These are phyloP conservation scores for Orussus abietinus DNA, from an alignment of 1,140 invertebrate species.

Conservation along the genomic window DNA sequence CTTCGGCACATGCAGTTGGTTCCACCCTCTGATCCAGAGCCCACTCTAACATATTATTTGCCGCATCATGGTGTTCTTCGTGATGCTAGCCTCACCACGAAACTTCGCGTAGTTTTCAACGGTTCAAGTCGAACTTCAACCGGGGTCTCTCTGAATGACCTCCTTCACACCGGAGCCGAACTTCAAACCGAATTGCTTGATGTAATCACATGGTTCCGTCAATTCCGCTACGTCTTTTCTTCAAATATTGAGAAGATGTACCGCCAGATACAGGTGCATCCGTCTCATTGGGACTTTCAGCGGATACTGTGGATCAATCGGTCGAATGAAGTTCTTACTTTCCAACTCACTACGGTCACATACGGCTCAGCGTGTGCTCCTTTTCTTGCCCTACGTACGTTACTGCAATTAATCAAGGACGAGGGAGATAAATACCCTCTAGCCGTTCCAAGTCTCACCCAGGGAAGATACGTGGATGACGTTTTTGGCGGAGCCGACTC, in stretches of 20 bases:
- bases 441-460: conserved; percentile 7
- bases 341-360: conserved; percentile 31
- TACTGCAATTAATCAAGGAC: conserved; percentile 15
- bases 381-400: conserved; percentile 16
- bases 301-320: conserved; percentile 31
- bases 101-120: conserved; percentile 40
- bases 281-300: conserved; percentile 28
- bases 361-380: conserved; percentile 24
- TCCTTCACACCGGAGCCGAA: conserved; percentile 14
- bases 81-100: conserved; percentile 25
- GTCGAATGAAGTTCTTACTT: no score
- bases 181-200: conserved; percentile 9
- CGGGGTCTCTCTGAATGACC: conserved; percentile 33
- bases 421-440: conserved; percentile 11
- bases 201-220: conserved; percentile 9
- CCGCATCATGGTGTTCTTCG: conserved; percentile 34
- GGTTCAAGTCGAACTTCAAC: conserved; percentile 30
- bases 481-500: conserved; percentile 15
- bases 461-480: conserved; percentile 28
- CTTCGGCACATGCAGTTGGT: conserved; percentile 21
- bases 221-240: conserved; percentile 6
- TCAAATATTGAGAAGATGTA: conserved; percentile 18
- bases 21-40: not conserved
- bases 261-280: conserved; percentile 30
- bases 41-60: conserved; percentile 24